Conservation (phyloP, 2,888 invertebrate species). For the Gibbula magus region DNA sequence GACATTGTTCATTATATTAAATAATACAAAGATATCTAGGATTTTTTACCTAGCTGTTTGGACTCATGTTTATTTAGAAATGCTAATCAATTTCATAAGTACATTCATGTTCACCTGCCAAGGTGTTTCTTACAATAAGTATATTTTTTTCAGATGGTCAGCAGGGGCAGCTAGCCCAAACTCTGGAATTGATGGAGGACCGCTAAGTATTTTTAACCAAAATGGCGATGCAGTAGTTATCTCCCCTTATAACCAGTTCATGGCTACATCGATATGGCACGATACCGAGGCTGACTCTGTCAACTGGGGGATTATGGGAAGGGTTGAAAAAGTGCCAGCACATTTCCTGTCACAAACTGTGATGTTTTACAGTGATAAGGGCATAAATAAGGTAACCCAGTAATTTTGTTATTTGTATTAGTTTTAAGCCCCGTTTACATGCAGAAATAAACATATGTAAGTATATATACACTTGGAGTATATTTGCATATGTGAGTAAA, state of each 20-base stretch:
- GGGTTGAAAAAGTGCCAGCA: constrained; percentile 39
- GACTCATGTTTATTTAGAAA: too few relatives aligned
- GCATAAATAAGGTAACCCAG: constrained; percentile 7
- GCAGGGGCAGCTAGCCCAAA: constrained; percentile 12
- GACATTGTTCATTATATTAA: too few relatives aligned
- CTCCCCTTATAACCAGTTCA: constrained; percentile 50
- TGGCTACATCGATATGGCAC: constrained; percentile 50
- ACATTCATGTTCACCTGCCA: too few relatives aligned
- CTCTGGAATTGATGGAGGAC: constrained; percentile 51
- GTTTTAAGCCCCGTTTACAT: too few relatives aligned
- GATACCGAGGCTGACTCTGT: constrained; percentile 43
- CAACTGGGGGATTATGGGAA: constrained; percentile 57
- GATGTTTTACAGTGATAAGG: background rate
- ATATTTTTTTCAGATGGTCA: constrained; percentile 30
- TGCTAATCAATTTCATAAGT: too few relatives aligned
- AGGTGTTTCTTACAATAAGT: too few relatives aligned
- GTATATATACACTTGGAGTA: too few relatives aligned
- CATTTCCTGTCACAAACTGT: background rate
- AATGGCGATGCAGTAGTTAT: constrained; percentile 43
- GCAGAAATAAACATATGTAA: too few relatives aligned
- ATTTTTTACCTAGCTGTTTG: too few relatives aligned
- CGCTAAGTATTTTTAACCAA: constrained; percentile 48
- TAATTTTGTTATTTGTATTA: too few relatives aligned
- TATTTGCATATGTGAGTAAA: too few relatives aligned
- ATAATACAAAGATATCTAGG: too few relatives aligned